Evolutionary conservation across 2,797 vertebrate genomes (phyloP), one percentile per base, ranked within the genome.

Genomic region (Protonibea diacanthus): DNA sequence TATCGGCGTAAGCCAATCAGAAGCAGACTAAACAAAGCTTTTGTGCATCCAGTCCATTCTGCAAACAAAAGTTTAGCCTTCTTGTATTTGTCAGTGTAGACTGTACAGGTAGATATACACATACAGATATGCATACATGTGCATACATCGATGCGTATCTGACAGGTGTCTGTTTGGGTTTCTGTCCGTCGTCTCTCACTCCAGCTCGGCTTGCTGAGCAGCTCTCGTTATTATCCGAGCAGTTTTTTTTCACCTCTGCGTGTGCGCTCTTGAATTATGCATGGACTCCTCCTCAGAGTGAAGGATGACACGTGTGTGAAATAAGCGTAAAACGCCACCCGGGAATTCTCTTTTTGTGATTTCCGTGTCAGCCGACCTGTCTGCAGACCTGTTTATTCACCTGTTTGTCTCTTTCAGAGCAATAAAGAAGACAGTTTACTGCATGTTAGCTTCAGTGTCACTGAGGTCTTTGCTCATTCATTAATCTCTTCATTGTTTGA

Each of bases 401-500:
- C 33, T 44, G 33, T 14, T 18, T n/a, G 2, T n/a, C 10, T 23
- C 1, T 47, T 47, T 47, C 15, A 21, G n/a, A 51, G 60, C 45
- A 38, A 10, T 40, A 52, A 5, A 48, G 38, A n/a, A 45, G 29
- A 57, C 27, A 17, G 25, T 80, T 78, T 71, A 40, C 61, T 40
- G 59, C 9, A 0, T 52, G 62, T 15, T 1, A 29, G 45, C 67
- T 57, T 13, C 12, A 2, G 52, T 44, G 75, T 75, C 66, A 53
- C 6, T 0, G 17, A 51, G 62, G 61, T 65, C 64, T 53, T 53
- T 60, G 55, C 60, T 74, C 33, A 45, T 73, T 58, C 29, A 70
- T 82, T 51, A 51, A 55, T 71, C 66, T 61, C 18, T 44, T 14
- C 29, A 33, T 21, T 55, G 76, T 83, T 6, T 58, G 52, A n/a